Base-by-base conservation (phyloP, 2,797 vertebrate species). In the Myripristis jacobus region DNA sequence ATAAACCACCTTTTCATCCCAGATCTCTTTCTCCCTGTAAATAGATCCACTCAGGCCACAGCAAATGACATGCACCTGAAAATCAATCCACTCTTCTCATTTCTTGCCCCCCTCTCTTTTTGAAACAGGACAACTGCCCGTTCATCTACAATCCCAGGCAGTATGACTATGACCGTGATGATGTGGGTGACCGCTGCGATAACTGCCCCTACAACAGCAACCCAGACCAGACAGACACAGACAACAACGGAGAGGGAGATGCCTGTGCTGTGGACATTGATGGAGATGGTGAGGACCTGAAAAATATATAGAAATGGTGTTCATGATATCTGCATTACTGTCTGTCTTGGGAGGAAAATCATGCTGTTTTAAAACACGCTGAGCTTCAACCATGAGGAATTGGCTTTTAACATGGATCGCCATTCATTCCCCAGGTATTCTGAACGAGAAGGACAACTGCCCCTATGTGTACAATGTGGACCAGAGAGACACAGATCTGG, bases 201-300 rank as follows among this genome's bases (percentile, higher is more conserved):
- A 99, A 99, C 89, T 99, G 98, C 67, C 96, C 97, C 7, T 99
- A 99, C 91, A 96, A 98, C 81, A 97, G 97, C 85, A 99, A 99
- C 89, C 96, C 98, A 18, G 97, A 98, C 80, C 98, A 99, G 86
- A 96, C 94, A 0, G 97, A 99, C 88, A 99, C 98, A 0, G 98
- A 99, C 88, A 95, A 89, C 84, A 99, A 99, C 0, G 96, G 97
- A 52, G 97, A 98, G 84, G 98, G 98, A 67, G 98, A 99, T 1
- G 97, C 97, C 31, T 99, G 98, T 31, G 95, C 98, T 4, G 89
- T 96, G 43, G 98, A 99, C 91, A 99, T 98, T 16, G 97, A 99
- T 60, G 98, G 98, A 75, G 98, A 99, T 29, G 96, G 98, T 99
- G 84, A 81, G 94, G 65, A 61, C 0, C 43, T 1, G 10, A 56